These are phyloP conservation scores for Coleophora deauratella DNA, from an alignment of 2,888 invertebrate species.

Conservation along the genomic window DNA sequence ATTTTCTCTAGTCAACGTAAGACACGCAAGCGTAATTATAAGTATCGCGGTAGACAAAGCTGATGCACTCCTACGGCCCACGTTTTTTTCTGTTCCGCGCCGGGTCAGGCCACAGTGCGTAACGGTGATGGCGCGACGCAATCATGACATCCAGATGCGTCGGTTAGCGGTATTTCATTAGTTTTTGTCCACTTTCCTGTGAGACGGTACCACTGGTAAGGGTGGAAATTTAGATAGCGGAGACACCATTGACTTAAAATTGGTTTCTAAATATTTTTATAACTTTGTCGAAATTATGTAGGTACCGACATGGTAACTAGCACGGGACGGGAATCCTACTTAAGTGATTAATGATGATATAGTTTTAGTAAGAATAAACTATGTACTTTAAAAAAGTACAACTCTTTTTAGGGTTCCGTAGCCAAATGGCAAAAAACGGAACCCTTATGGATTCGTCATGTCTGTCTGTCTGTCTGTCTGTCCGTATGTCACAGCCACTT, in stretches of 20 bases:
- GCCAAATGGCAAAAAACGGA: too few species aligned
- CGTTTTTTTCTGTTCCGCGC: conserved; percentile 38
- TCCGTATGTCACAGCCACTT: too few species aligned
- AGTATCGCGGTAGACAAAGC: conserved; percentile 40
- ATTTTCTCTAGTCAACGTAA: conserved; percentile 29
- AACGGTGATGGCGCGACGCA: conserved; percentile 60
- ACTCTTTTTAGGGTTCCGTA: too few species aligned
- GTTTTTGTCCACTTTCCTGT: conserved; percentile 46
- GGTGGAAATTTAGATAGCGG: conserved; percentile 17
- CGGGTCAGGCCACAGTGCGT: conserved; percentile 38
- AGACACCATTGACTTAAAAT: conserved; percentile 16
- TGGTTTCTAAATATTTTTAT: neutral
- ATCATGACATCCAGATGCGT: conserved; percentile 61
- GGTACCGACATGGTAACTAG: too few species aligned
- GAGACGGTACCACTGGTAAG: conserved; percentile 24
- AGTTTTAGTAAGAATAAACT: too few species aligned
- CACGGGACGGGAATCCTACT: too few species aligned
- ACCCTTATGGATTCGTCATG: too few species aligned
- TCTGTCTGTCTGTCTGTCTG: too few species aligned
- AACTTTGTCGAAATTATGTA: too few species aligned
- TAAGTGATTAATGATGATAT: too few species aligned
- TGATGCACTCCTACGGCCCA: conserved; percentile 43
- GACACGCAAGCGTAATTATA: conserved; percentile 45
- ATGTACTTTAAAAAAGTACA: too few species aligned
- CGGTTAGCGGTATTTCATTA: conserved; percentile 59